Conservation (phyloP, 2,888 invertebrate genomes). For the Spicauda simplicius region DNA sequence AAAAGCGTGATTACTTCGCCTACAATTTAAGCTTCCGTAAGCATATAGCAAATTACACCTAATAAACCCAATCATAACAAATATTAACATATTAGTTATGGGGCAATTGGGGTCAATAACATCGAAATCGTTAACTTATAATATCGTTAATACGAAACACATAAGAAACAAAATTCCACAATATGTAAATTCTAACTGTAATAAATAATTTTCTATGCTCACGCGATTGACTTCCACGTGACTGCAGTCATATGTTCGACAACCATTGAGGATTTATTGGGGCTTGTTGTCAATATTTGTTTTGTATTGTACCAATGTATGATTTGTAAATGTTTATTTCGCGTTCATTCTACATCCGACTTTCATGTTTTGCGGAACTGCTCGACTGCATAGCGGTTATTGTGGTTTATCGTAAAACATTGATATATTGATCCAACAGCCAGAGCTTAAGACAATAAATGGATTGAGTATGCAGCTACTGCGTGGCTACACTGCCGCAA, state of each 20-base stretch:
- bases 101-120: neutral
- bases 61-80: too few species aligned
- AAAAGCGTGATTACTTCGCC: too few species aligned
- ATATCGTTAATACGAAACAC: neutral
- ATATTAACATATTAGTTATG: neutral
- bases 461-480: too few species aligned
- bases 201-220: slow-evolving; percentile 33
- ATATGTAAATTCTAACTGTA: slow-evolving; percentile 21
- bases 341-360: slow-evolving; percentile 19
- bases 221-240: slow-evolving; percentile 22
- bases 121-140: neutral
- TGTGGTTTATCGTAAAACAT: slow-evolving; percentile 3
- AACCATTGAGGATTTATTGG: slow-evolving; percentile 30
- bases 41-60: too few species aligned
- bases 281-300: neutral
- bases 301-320: slow-evolving; percentile 13
- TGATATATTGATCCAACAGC: neutral
- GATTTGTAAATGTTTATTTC: neutral
- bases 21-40: too few species aligned
- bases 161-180: slow-evolving; percentile 22
- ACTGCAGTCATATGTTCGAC: slow-evolving; percentile 7
- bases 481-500: too few species aligned
- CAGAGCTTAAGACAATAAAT: too few species aligned
- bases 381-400: slow-evolving; percentile 14
- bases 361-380: slow-evolving; percentile 33